Base-by-base conservation (phyloP, 2,113 vertebrate genomes). In the Pterocles burchelli region DNA sequence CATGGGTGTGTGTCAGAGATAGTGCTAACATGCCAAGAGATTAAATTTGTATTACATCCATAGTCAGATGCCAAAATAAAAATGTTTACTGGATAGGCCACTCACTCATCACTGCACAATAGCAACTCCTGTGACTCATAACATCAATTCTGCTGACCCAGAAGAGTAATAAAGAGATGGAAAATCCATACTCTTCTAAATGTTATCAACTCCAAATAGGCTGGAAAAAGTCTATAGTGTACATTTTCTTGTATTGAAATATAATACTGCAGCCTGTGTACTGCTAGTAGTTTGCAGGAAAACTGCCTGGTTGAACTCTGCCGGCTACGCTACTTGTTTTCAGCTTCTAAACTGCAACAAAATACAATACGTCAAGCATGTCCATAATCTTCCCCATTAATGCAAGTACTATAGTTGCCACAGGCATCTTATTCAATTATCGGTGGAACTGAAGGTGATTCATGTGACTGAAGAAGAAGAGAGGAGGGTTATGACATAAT, bases 21-120 rank as follows among this genome's bases (percentile, higher is more conserved):
- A 85, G 54, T 1, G 1, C 48, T 67, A 43, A 63, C 33, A 20
- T 76, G 51, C 28, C n/a, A 66, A 52, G 70, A 74, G 65, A 82
- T 78, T 61, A 54, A 58, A 83, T 57, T 84, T 38, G 10, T 81
- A 48, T 71, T 72, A 18, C 12, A 43, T 36, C 43, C 6, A 10
- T 6, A 84, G 36, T 51, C 74, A 76, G 57, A 70, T 62, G 74
- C 62, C 34, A 79, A 92, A 95, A 96, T 88, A 88, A 81, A 92
- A 79, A 62, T 85, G 29, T 95, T 93, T 90, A 29, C 67, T 55
- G 15, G 45, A 38, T 41, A 59, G 68, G 36, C 45, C 75, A 31
- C 55, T 93, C 71, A 21, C 14, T 93, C 67, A 73, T 45, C 72
- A 36, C 51, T 61, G 33, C 33, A 48, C 6, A n/a, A 33, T 57